A percentile compares a stretch with the other conserved stretches of the same genome.
Evolutionary conservation across 2,113 vertebrate genomes (phyloP).

Genomic region (Eolophus roseicapilla): DNA sequence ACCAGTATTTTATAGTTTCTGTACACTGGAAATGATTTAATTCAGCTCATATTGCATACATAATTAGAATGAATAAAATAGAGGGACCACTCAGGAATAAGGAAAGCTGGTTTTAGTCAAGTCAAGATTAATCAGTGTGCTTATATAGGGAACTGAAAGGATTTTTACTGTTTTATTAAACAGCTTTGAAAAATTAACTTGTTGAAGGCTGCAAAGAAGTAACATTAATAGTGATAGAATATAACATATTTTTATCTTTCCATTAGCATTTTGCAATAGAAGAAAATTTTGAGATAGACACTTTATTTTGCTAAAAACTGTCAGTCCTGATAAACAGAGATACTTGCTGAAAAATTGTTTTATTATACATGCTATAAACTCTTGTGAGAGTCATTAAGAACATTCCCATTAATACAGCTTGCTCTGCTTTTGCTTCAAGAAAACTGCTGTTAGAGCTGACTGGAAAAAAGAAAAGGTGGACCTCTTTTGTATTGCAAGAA

Average conservation of each 20-base stretch:
- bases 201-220: background rate
- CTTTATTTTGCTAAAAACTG: background rate
- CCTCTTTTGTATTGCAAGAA: background rate
- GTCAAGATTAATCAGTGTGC: background rate
- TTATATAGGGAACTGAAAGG: background rate
- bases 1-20: background rate
- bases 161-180: constrained; percentile 23
- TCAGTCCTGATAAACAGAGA: background rate
- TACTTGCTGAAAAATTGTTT: background rate
- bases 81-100: background rate
- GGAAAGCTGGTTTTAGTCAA: background rate
- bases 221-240: background rate
- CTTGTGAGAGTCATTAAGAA: background rate
- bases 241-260: background rate
- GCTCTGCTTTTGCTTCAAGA: background rate
- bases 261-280: background rate
- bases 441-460: background rate
- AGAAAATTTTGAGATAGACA: background rate
- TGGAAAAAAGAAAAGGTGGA: background rate
- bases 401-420: background rate
- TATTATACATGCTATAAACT: background rate
- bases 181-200: constrained; percentile 10
- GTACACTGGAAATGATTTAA: background rate
- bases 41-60: background rate
- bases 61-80: constrained; percentile 29